Evolutionary conservation across 2,888 invertebrate species (phyloP), one percentile per base, ranked within the genome.

Genomic region (Argyra leucocephala): DNA sequence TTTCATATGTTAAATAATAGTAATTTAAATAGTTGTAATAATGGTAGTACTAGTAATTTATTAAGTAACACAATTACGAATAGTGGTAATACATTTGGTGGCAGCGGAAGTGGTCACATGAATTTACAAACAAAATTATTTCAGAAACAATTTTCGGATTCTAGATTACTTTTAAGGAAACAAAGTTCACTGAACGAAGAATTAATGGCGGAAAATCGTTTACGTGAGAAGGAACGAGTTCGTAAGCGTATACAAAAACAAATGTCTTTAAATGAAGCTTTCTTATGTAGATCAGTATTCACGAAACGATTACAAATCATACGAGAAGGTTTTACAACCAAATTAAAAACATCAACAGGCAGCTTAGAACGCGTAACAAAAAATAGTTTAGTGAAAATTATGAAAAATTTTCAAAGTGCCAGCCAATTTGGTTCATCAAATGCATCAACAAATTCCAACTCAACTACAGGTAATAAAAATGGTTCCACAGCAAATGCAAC

Each of bases 111-210:
- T 37, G 37, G 48, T 48, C 48, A 48, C 48, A n/a, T 48, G 48
- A 48, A 48, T n/a, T 48, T 48, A 48, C 48, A 48, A 48, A 24
- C 24, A 24, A 61, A 61, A 31, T n/a, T 61, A 61, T 61, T 61
- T 21, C 61, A 61, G 1, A 68, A 69, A 64, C 70, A 69, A 64
- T 67, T 69, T 64, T 66, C 57, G 18, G 72, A 71, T 63, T 68
- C 71, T 57, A 73, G 86, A 83, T 67, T 72, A 21, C 75, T 74
- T 64, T 66, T 79, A 67, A 75, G 80, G n/a, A 80, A 94, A 74
- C 93, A 94, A 76, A 88, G 90, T 69, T 93, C 93, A 1, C 83
- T 94, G 67, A 93, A 93, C 74, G 93, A 93, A 76, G 93, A 93
- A 76, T 81, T 93, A 18, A 91, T 93, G 88, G 92, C 91, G 3